Evolutionary conservation across 2,888 invertebrate genomes (phyloP).

Genomic region (Nemotelus pantherinus): DNA sequence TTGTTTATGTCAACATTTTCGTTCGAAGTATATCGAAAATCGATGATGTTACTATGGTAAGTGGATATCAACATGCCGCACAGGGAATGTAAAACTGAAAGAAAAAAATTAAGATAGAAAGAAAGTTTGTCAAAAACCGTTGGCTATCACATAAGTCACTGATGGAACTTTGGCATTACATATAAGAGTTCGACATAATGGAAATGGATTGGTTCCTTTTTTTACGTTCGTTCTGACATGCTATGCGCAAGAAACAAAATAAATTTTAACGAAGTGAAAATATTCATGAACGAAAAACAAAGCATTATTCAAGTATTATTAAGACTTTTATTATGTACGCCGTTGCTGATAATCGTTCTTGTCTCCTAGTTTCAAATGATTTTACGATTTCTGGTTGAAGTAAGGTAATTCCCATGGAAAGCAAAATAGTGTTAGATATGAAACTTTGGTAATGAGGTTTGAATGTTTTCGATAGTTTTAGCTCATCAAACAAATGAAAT

Average conservation of each 20-base stretch:
- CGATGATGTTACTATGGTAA: conserved; percentile 99
- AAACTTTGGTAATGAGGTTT: conserved; percentile 29
- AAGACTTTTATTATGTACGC: conserved; percentile 16
- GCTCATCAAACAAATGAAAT: not conserved
- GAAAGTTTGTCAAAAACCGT: conserved; percentile 11
- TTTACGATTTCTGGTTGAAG: conserved; percentile 31
- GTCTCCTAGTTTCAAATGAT: conserved; percentile 30
- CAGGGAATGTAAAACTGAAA: conserved; percentile 39
- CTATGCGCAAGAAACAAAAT: conserved; percentile 15
- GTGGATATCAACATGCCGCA: conserved; percentile 64
- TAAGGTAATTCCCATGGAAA: not conserved
- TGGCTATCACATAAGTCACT: not conserved
- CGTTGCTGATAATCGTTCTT: conserved; percentile 47
- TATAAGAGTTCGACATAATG: not conserved
- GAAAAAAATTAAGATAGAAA: conserved; percentile 33
- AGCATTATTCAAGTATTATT: conserved; percentile 19
- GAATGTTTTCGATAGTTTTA: not conserved
- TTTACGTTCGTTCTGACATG: conserved; percentile 12
- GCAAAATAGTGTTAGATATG: not conserved
- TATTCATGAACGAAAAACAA: not conserved
- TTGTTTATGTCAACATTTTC: conserved; percentile 97
- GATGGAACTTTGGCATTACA: conserved; percentile 9
- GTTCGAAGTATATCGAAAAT: conserved; percentile 99
- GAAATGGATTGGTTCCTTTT: conserved; percentile 5
- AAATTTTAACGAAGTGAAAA: not conserved